Evolutionary conservation across 2,888 invertebrate species (phyloP).

Genomic region (Andrena trimmerana): DNA sequence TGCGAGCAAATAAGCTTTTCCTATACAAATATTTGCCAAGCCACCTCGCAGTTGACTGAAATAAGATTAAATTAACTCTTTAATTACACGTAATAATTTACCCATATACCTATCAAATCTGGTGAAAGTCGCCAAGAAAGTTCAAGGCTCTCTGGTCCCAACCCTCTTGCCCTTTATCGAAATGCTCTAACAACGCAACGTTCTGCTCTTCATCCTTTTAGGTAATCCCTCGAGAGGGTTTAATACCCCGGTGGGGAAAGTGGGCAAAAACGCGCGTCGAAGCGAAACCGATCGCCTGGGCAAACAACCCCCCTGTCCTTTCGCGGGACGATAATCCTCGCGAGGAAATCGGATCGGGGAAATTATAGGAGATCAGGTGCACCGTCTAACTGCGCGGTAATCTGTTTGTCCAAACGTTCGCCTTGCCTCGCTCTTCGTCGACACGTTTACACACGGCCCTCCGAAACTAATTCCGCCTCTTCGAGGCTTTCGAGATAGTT

Average conservation of each 20-base stretch:
- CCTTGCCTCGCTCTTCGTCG: constrained; percentile 17
- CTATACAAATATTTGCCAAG: constrained; percentile 19
- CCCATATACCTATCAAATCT: constrained; percentile 3
- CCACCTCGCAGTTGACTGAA: neutral
- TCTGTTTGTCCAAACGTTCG: constrained; percentile 57
- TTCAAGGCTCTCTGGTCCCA: neutral
- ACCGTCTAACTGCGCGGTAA: constrained; percentile 64
- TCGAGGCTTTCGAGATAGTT: constrained; percentile 47
- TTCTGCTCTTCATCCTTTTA: neutral
- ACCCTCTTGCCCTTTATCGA: constrained; percentile 22
- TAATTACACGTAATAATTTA: constrained; percentile 11
- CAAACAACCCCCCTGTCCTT: constrained; percentile 11
- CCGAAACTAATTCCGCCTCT: constrained; percentile 50
- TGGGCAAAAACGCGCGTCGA: constrained; percentile 35
- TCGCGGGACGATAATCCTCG: constrained; percentile 17
- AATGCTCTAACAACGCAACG: neutral
- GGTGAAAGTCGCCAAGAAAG: neutral
- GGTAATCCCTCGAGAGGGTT: constrained; percentile 18
- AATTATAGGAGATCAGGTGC: constrained; percentile 29
- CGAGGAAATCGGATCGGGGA: constrained; percentile 48
- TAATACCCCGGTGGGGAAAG: neutral
- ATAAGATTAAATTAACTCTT: constrained; percentile 1
- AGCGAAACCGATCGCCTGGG: constrained; percentile 38
- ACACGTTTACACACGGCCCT: constrained; percentile 38
- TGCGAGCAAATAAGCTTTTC: neutral